Percentiles rank a stretch among this genome's conserved stretches.
Evolutionary conservation across 1,140 invertebrate genomes (phyloP).

Genomic region (Rhynchophorus ferrugineus): DNA sequence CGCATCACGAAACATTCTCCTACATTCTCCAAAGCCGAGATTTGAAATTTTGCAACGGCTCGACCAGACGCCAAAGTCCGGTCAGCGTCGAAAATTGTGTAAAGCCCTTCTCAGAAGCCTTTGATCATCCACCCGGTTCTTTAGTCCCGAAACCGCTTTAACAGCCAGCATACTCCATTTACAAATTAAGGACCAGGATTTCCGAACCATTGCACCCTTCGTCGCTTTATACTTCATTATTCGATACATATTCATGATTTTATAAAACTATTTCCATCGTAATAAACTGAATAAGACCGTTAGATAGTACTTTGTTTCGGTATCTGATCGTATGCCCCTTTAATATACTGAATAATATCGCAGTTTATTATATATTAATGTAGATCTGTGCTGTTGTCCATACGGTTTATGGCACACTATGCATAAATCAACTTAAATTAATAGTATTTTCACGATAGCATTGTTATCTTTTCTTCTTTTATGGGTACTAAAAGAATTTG

Average conservation of each 20-base stretch:
- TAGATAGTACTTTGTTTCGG: too few species aligned
- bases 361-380: too few species aligned
- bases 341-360: too few species aligned
- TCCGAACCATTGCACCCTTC: constrained; percentile 28
- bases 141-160: constrained; percentile 28
- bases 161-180: constrained; percentile 28
- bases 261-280: constrained; percentile 3
- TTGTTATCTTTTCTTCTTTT: too few species aligned
- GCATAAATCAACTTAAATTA: too few species aligned
- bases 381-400: too few species aligned
- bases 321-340: too few species aligned
- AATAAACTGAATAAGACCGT: too few species aligned
- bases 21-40: constrained; percentile 1
- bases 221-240: constrained; percentile 27
- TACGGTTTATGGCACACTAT: too few species aligned
- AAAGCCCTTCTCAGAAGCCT: constrained; percentile 19
- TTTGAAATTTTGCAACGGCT: neutral
- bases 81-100: constrained; percentile 20
- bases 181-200: constrained; percentile 34
- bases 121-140: constrained; percentile 28
- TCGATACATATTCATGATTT: constrained; percentile 24
- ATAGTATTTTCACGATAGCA: too few species aligned
- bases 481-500: too few species aligned
- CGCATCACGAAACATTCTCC: too few species aligned
- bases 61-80: neutral